Evolutionary conservation across 2,888 invertebrate genomes (phyloP).

Genomic region (Notocelia uddmanniana): DNA sequence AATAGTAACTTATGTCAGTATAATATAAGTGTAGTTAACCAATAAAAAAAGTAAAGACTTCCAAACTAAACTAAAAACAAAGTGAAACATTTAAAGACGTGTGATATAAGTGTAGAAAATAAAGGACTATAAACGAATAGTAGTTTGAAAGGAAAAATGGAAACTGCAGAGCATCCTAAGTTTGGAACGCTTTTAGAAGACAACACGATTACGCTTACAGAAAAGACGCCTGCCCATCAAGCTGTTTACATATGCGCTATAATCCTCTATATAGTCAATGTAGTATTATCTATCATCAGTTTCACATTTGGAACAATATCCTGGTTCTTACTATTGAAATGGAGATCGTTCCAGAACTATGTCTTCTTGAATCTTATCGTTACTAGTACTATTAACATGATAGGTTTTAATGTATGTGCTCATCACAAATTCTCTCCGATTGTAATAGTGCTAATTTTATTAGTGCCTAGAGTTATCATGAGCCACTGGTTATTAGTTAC

Average conservation of each 20-base stretch:
- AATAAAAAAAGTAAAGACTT: no score
- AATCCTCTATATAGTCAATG: background rate
- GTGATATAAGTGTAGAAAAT: no score
- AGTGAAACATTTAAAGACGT: no score
- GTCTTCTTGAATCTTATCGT: conserved; percentile 10
- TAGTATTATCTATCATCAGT: background rate
- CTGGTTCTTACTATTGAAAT: conserved; percentile 3
- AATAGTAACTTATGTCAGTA: no score
- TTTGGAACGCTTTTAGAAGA: conserved; percentile 2
- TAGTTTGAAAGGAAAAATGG: background rate
- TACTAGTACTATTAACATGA: conserved; percentile 1
- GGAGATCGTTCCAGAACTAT: conserved; percentile 9
- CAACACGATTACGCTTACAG: background rate
- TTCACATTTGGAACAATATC: background rate
- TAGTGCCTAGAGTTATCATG: conserved; percentile 2
- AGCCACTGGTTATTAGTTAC: conserved; percentile 19
- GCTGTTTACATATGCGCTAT: conserved; percentile 6
- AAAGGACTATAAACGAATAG: background rate
- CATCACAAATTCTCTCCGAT: background rate
- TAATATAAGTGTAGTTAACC: no score
- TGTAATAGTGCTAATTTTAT: background rate
- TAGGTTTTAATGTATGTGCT: background rate
- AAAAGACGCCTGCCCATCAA: conserved; percentile 4
- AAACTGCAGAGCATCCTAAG: background rate
- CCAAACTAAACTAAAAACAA: no score